Evolutionary conservation across 2,797 vertebrate species (phyloP).

Genomic region (Pangasius krempfi): DNA sequence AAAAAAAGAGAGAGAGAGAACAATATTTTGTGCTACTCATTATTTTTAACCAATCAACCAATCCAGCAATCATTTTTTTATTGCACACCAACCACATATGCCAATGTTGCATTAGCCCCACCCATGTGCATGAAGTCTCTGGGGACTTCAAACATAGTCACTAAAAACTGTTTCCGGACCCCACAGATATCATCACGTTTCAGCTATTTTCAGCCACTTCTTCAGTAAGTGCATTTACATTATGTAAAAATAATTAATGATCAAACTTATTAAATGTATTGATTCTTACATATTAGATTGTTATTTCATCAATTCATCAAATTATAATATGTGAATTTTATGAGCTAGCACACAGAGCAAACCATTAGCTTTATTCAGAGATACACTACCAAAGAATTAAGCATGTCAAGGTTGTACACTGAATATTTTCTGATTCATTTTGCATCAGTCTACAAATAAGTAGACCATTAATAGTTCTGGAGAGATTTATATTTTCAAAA

Average conservation of each 20-base stretch:
- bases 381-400: neutral
- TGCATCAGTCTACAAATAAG: neutral
- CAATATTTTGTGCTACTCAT: neutral
- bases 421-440: neutral
- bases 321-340: no score
- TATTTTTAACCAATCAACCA: neutral
- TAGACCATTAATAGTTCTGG: neutral
- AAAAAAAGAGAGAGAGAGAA: no score
- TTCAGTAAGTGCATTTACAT: no score
- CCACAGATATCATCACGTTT: no score
- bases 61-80: neutral
- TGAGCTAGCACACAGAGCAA: neutral
- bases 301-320: no score
- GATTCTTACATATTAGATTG: no score
- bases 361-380: neutral
- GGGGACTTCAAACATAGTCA: no score
- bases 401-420: neutral
- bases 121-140: neutral
- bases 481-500: neutral
- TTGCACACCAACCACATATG: neutral
- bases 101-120: neutral
- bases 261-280: no score
- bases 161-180: no score
- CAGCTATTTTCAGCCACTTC: no score
- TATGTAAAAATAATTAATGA: no score